phyloP scores from a whole-genome alignment of 1,140 invertebrate species.

The Saccostrea cuccullata region DNA sequence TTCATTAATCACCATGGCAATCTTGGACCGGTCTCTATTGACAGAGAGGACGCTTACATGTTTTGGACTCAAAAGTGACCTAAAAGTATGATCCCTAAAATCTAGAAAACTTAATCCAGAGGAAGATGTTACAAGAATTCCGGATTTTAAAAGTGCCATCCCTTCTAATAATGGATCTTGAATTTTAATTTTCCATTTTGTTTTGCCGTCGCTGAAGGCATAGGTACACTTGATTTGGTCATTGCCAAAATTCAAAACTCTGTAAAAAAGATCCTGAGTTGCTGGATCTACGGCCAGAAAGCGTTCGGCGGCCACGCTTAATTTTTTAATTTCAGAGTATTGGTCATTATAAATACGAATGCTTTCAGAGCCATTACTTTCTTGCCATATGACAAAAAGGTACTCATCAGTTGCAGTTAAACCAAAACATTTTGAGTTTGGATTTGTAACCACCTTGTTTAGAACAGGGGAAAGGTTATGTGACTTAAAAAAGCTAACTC shows the following conservation, averaged over 20 bases:
- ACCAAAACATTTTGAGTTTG: background rate
- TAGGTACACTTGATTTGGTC: conserved; percentile 12
- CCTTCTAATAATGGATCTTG: background rate
- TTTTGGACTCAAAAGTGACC: background rate
- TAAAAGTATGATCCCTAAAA: background rate
- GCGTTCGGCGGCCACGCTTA: background rate
- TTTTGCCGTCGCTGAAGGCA: background rate
- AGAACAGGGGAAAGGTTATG: background rate
- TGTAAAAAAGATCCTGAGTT: background rate
- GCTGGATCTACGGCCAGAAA: background rate
- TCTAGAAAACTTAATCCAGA: background rate
- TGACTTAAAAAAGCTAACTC: background rate
- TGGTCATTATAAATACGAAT: background rate
- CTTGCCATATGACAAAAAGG: background rate
- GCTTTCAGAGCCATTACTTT: background rate
- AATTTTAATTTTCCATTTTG: conserved; percentile 7
- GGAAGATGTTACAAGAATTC: background rate
- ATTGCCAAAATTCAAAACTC: conserved; percentile 14
- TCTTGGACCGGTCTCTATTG: background rate
- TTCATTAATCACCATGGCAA: background rate
- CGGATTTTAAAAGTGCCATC: background rate
- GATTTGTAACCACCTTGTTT: background rate
- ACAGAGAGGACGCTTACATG: background rate
- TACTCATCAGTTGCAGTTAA: background rate
- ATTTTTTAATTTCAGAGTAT: background rate